A percentile compares a stretch with the other conserved stretches of the same genome.
phyloP scores from a whole-genome alignment of 2,888 invertebrate species.

The Steromphala cineraria region DNA sequence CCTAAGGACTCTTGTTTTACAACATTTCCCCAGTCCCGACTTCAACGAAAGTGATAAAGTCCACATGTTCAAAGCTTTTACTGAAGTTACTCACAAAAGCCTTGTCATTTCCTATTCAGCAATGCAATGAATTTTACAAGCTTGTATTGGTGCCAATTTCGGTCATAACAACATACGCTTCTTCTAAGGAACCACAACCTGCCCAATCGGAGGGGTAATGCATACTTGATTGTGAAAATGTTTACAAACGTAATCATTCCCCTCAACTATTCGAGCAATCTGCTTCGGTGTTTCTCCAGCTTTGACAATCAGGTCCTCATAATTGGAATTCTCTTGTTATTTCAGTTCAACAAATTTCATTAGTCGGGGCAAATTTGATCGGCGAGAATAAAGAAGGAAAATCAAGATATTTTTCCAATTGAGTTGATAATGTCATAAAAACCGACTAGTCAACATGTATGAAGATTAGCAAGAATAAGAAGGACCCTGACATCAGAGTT shows the following conservation, averaged over 20 bases:
- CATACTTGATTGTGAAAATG: too few species aligned
- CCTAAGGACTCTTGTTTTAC: not conserved
- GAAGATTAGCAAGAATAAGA: not conserved
- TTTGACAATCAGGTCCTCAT: too few species aligned
- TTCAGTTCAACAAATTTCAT: not conserved
- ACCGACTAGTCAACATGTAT: not conserved
- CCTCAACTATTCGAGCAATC: too few species aligned
- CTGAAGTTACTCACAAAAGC: too few species aligned
- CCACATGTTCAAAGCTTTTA: slow-evolving; percentile 7
- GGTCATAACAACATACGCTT: too few species aligned
- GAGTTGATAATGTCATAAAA: not conserved
- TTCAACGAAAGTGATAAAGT: not conserved
- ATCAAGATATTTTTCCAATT: not conserved
- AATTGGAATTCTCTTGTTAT: not conserved
- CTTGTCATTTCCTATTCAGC: too few species aligned
- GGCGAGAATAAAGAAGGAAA: not conserved
- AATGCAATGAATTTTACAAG: too few species aligned
- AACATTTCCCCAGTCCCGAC: not conserved
- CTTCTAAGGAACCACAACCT: too few species aligned
- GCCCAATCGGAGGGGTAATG: too few species aligned
- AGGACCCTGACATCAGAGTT: not conserved
- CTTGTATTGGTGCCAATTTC: too few species aligned
- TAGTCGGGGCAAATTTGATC: not conserved
- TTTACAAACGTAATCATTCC: too few species aligned
- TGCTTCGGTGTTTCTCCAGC: too few species aligned